Conservation (phyloP, 1,140 invertebrate species). For the Temnothorax curvispinosus region DNA sequence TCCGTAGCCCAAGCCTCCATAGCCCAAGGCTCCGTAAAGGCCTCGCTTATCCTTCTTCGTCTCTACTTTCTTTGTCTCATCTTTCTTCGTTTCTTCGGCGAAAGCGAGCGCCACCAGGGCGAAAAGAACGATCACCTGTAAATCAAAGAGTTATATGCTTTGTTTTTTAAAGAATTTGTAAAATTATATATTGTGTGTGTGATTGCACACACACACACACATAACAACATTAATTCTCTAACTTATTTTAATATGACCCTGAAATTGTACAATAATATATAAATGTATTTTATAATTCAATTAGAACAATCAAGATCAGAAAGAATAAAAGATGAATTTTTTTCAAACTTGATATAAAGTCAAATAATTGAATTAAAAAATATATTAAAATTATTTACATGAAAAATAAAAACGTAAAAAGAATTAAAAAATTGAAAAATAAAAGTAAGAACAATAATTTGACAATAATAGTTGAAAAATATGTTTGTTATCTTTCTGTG, state of each 20-base stretch:
- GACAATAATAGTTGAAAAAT: not conserved
- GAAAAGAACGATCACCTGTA: slow-evolving; percentile 76
- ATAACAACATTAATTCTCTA: not conserved
- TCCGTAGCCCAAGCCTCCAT: slow-evolving; percentile 75
- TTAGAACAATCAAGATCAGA: not conserved
- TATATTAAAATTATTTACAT: not conserved
- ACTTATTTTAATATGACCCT: not conserved
- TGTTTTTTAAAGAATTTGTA: not conserved
- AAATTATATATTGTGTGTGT: not conserved
- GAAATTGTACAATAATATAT: not conserved
- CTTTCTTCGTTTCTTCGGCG: slow-evolving; percentile 68
- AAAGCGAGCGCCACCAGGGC: slow-evolving; percentile 77
- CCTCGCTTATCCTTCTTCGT: slow-evolving; percentile 80
- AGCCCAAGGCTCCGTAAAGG: slow-evolving; percentile 76
- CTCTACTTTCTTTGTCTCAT: slow-evolving; percentile 20
- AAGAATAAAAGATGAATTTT: not conserved
- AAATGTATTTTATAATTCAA: not conserved
- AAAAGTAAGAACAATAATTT: not conserved
- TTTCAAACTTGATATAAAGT: not conserved
- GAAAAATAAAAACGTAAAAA: not conserved
- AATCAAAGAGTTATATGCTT: not conserved
- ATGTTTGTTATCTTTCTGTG: not conserved
- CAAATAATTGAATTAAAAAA: not conserved
- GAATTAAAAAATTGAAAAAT: not conserved
- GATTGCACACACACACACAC: not conserved